Evolutionary conservation across 2,888 invertebrate species (phyloP).

Genomic region (Ariolimax columbianus): DNA sequence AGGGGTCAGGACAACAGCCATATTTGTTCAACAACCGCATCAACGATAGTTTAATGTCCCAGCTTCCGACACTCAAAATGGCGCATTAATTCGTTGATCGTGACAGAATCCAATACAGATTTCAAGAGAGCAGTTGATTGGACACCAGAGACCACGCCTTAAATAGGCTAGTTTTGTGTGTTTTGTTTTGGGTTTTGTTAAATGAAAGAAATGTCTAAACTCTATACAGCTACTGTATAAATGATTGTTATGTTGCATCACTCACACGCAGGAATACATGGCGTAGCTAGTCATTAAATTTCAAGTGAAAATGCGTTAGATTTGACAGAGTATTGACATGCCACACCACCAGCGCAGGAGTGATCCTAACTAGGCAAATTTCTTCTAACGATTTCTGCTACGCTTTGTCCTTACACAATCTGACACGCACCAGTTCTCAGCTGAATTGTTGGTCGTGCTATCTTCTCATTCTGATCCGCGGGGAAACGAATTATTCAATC

Average conservation of each 20-base stretch:
- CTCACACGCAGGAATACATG: background rate
- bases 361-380: background rate
- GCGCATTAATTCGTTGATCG: conserved; percentile 3
- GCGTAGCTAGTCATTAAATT: background rate
- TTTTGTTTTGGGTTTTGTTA: too few relatives aligned
- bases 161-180: background rate
- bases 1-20: conserved; percentile 4
- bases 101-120: conserved; percentile 12
- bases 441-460: too few relatives aligned
- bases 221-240: too few relatives aligned
- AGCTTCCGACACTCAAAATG: background rate
- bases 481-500: too few relatives aligned
- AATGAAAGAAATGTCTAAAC: too few relatives aligned
- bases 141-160: conserved; percentile 8
- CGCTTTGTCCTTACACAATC: background rate
- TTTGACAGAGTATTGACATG: background rate
- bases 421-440: too few relatives aligned
- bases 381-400: conserved; percentile 5
- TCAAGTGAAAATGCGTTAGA: background rate
- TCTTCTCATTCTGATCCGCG: too few relatives aligned
- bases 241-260: conserved; percentile 17
- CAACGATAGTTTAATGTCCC: background rate
- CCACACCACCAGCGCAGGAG: background rate
- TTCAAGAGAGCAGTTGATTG: conserved; percentile 10
- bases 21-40: too few relatives aligned